These are phyloP conservation scores for Caenorhabditis sp. DNA, from an alignment of 2,888 invertebrate genomes.

Conservation along the genomic window DNA sequence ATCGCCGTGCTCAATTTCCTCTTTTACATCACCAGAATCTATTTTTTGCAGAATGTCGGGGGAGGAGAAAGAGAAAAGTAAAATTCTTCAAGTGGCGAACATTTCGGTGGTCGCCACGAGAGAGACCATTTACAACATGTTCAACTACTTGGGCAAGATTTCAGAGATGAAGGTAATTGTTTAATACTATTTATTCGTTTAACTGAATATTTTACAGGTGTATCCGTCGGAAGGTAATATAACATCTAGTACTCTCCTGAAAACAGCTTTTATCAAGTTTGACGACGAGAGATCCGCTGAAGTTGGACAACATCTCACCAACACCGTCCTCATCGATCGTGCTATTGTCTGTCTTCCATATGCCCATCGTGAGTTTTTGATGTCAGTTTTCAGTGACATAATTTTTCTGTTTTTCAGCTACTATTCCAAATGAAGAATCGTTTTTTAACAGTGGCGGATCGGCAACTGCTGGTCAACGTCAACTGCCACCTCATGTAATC, in stretches of 20 bases:
- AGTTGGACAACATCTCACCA: conserved; percentile 98
- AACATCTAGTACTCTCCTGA: conserved; percentile 70
- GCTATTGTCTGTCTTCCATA: conserved; percentile 96
- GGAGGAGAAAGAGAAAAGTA: conserved; percentile 66
- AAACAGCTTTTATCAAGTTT: conserved; percentile 97
- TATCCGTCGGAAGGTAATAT: conserved; percentile 79
- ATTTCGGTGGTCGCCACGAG: conserved; percentile 79
- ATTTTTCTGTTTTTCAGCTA: conserved; percentile 51
- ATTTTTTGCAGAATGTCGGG: conserved; percentile 60
- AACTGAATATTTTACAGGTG: conserved; percentile 69
- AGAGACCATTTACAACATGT: conserved; percentile 81
- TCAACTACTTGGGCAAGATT: conserved; percentile 81
- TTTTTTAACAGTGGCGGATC: conserved; percentile 95
- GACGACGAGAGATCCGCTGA: conserved; percentile 92
- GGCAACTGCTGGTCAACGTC: conserved; percentile 85
- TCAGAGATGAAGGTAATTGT: conserved; percentile 81
- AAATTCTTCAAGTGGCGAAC: conserved; percentile 81
- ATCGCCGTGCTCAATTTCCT: too few relatives aligned
- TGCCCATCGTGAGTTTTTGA: conserved; percentile 71
- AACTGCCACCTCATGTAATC: conserved; percentile 92
- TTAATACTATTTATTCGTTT: too few relatives aligned
- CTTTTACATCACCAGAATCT: too few relatives aligned
- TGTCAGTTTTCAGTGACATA: too few relatives aligned
- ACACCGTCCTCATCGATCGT: conserved; percentile 98
- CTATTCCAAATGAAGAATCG: conserved; percentile 92